Conservation (phyloP, 2,113 vertebrate genomes). For the western clawed frog (Xenopus tropicalis) region DNA sequence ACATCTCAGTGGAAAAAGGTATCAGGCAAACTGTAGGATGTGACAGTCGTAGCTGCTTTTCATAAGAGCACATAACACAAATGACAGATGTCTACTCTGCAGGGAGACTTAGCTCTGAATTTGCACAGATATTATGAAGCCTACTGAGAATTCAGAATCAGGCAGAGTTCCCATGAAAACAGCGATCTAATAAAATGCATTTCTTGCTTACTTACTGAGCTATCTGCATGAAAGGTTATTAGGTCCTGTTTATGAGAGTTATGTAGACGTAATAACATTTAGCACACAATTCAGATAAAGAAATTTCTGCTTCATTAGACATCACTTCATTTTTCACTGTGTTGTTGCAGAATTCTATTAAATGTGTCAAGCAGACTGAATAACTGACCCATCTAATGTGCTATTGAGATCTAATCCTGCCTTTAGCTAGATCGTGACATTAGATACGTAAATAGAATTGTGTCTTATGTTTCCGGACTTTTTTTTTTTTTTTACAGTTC, state of each 20-base stretch:
- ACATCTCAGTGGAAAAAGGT: constrained; percentile 21
- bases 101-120: constrained; percentile 17
- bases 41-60: constrained; percentile 24
- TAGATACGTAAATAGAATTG: too few relatives aligned
- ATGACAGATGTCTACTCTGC: constrained; percentile 33
- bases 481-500: too few relatives aligned
- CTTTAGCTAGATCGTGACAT: too few relatives aligned
- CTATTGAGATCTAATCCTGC: too few relatives aligned
- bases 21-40: constrained; percentile 11
- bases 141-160: constrained; percentile 10
- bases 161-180: neutral
- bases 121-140: constrained; percentile 14
- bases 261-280: neutral
- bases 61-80: constrained; percentile 1
- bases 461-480: too few relatives aligned
- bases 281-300: neutral
- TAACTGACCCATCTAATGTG: too few relatives aligned
- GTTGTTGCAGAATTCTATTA: neutral
- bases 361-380: too few relatives aligned
- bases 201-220: neutral
- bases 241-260: neutral
- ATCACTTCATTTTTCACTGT: neutral
- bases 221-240: neutral
- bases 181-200: constrained; percentile 5
- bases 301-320: neutral